Conservation (phyloP, 1,140 invertebrate genomes). For the Neodiprion virginianus region DNA sequence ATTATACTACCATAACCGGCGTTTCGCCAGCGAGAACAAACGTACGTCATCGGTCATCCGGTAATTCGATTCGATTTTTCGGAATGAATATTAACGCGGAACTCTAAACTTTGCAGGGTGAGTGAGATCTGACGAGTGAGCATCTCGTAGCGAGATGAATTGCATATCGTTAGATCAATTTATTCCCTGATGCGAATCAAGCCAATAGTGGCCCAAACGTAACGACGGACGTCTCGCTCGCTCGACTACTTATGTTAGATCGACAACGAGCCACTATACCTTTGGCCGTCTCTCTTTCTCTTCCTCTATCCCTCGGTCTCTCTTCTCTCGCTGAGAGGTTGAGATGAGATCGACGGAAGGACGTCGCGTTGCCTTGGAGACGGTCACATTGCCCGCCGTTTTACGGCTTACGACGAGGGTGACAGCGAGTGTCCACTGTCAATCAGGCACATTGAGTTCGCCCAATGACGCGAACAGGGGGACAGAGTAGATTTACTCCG, state of each 20-base stretch:
- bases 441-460: slow-evolving; percentile 7
- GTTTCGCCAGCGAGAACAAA: too few species aligned
- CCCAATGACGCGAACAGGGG: neutral
- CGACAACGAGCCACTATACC: neutral
- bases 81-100: too few species aligned
- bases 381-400: neutral
- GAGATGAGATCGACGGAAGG: neutral
- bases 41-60: too few species aligned
- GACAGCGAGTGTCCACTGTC: slow-evolving; percentile 6
- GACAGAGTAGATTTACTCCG: slow-evolving; percentile 5
- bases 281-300: too few species aligned
- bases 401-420: slow-evolving; percentile 3
- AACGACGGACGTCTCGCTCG: neutral
- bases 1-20: too few species aligned
- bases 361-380: slow-evolving; percentile 3
- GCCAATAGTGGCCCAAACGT: neutral
- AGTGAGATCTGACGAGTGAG: too few species aligned
- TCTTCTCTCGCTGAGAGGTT: neutral
- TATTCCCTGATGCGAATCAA: neutral
- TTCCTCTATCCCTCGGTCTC: neutral
- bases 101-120: too few species aligned
- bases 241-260: neutral
- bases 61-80: too few species aligned
- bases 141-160: neutral
- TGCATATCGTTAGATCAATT: neutral